A percentile compares a stretch with the other conserved stretches of the same genome.
These are phyloP conservation scores for Aplocera efformata DNA, from an alignment of 2,888 invertebrate species.

Conservation along the genomic window DNA sequence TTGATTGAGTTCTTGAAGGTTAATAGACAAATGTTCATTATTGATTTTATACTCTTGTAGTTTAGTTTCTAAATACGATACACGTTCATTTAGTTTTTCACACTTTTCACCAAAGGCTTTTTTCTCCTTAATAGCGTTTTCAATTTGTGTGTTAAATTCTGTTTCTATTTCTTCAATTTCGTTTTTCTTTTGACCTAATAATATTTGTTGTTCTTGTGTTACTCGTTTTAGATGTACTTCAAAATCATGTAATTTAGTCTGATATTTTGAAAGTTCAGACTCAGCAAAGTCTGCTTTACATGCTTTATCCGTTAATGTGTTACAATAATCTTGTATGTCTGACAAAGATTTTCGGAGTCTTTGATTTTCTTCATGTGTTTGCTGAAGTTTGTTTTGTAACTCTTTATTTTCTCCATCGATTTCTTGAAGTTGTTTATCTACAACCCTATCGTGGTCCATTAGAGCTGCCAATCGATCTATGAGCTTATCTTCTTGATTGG, in stretches of 20 bases:
- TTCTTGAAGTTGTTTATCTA: slow-evolving; percentile 82
- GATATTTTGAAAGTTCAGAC: slow-evolving; percentile 48
- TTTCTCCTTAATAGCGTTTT: slow-evolving; percentile 70
- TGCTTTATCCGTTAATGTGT: slow-evolving; percentile 53
- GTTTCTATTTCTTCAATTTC: slow-evolving; percentile 69
- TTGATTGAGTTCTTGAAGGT: slow-evolving; percentile 54
- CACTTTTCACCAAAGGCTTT: slow-evolving; percentile 71
- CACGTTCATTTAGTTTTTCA: slow-evolving; percentile 70
- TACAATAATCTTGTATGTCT: slow-evolving; percentile 63
- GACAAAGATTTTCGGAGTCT: slow-evolving; percentile 65
- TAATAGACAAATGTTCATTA: slow-evolving; percentile 52
- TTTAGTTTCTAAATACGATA: slow-evolving; percentile 55
- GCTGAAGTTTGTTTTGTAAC: slow-evolving; percentile 75
- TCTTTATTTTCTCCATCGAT: slow-evolving; percentile 79
- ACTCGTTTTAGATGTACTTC: slow-evolving; percentile 64
- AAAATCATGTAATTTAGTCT: slow-evolving; percentile 61
- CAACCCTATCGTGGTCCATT: slow-evolving; percentile 82
- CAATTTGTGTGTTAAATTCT: slow-evolving; percentile 69
- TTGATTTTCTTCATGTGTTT: slow-evolving; percentile 75
- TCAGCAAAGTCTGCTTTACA: slow-evolving; percentile 52
- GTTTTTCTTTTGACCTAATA: slow-evolving; percentile 62
- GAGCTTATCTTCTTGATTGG: slow-evolving; percentile 82
- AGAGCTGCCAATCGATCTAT: slow-evolving; percentile 82
- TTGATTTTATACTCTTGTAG: slow-evolving; percentile 56
- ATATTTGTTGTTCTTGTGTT: slow-evolving; percentile 56